Evolutionary conservation across 1,140 invertebrate species (phyloP), one percentile per base, ranked within the genome.

Genomic region (Prorops nasuta): DNA sequence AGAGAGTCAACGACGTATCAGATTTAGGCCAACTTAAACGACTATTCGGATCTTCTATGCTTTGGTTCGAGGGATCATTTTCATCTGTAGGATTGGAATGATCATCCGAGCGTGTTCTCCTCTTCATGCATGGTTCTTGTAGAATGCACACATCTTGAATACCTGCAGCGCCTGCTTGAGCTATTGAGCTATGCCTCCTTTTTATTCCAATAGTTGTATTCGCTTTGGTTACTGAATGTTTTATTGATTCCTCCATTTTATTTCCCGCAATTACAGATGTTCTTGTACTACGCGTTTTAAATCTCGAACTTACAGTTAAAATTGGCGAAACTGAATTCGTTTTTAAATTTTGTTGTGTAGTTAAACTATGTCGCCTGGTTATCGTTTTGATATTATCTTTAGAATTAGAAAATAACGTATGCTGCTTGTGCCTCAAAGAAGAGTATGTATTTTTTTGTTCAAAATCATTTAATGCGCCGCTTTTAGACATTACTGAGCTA

Each of bases 51-150:
- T 70, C 63, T 2, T 58, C 43, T 0, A 10, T 6, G 3, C 43
- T 55, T 38, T 72, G 63, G 60, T 72, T 77, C 1, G 63, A 59
- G 0, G 73, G 75, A 48, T 75, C 60, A 31, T 77, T 77, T 39
- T 77, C 75, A 12, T 76, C 73, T 1, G 64, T 63, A 0, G 65
- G 62, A 45, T 49, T 64, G 0, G 44, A 44, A n/a, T 63, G 38
- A 38, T 73, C 72, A 17, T 77, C 74, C 0, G 74, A 77, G 1
- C 74, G 61, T 0, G 76, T 77, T 19, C 68, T 59, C 14, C 71
- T 61, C 32, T 74, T 76, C 0, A 56, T 28, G 8, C 54, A 64
- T 0, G 63, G 46, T 16, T 76, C 72, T 8, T 58, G 56, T 14
- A 18, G 40, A 21, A 20, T 22, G 22, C 42, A 49, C 7, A 32